phyloP scores from a whole-genome alignment of 2,797 vertebrate genomes.

The Notoglanidium macrostoma region DNA sequence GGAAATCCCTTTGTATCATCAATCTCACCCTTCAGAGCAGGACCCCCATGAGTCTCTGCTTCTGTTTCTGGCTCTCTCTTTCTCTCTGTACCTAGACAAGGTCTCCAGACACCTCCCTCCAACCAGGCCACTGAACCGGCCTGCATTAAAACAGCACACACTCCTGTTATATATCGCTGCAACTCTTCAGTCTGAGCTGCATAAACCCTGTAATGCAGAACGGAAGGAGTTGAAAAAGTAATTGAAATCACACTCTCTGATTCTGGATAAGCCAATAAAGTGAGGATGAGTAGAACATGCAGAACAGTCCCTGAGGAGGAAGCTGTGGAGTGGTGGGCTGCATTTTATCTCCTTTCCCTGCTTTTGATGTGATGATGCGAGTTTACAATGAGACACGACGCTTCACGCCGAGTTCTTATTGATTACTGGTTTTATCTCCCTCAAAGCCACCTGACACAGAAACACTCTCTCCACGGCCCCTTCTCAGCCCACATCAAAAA shows the following conservation, averaged over 20 bases:
- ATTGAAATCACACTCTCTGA: slow-evolving; percentile 41
- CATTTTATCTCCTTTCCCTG: slow-evolving; percentile 51
- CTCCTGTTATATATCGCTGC: slow-evolving; percentile 59
- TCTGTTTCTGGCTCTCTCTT: slow-evolving; percentile 67
- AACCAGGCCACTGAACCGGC: slow-evolving; percentile 68
- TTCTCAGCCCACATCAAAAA: slow-evolving; percentile 14
- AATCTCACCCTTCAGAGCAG: slow-evolving; percentile 75
- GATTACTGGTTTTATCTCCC: slow-evolving; percentile 59
- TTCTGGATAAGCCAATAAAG: slow-evolving; percentile 38
- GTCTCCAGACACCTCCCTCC: slow-evolving; percentile 73
- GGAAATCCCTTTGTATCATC: slow-evolving; percentile 70
- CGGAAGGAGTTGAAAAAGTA: slow-evolving; percentile 15
- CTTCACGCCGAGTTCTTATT: slow-evolving; percentile 40
- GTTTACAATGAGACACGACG: slow-evolving; percentile 53
- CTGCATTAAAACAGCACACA: slow-evolving; percentile 74
- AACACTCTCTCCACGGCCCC: neutral
- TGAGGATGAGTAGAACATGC: slow-evolving; percentile 29
- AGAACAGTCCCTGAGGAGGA: slow-evolving; percentile 22
- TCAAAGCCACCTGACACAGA: slow-evolving; percentile 47
- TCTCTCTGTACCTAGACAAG: slow-evolving; percentile 71
- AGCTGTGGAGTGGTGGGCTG: slow-evolving; percentile 21
- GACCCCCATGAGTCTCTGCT: slow-evolving; percentile 71
- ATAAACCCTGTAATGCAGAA: slow-evolving; percentile 16
- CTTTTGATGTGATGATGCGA: slow-evolving; percentile 51
- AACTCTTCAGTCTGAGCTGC: slow-evolving; percentile 42